Conservation (phyloP, 2,113 vertebrate genomes). For the Athene cunicularia region DNA sequence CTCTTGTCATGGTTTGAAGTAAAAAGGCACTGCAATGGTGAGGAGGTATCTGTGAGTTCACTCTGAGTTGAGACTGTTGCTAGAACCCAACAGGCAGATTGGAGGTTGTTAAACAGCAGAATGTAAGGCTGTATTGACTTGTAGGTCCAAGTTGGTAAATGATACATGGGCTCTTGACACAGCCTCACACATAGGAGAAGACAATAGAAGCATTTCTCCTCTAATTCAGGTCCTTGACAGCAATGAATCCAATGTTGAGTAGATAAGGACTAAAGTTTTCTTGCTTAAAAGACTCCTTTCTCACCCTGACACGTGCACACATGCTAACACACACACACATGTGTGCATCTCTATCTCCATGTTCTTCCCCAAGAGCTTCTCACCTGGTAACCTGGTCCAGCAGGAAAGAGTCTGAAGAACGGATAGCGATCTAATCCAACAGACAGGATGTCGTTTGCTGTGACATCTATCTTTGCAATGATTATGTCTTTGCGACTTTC, state of each 20-base stretch:
- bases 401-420: constrained; percentile 86
- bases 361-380: background rate
- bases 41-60: background rate
- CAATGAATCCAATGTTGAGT: background rate
- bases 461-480: constrained; percentile 87
- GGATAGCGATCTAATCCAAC: constrained; percentile 71
- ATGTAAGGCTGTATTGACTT: background rate
- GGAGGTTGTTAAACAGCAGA: background rate
- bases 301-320: rapidly evolving
- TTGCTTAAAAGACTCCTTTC: background rate
- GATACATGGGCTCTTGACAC: background rate
- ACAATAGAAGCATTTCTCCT: background rate
- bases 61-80: background rate
- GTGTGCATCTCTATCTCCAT: background rate
- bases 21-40: background rate
- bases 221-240: background rate
- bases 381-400: constrained; percentile 66
- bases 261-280: background rate
- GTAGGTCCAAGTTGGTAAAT: background rate
- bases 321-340: too few species aligned
- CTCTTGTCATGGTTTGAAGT: background rate
- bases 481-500: constrained; percentile 72
- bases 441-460: constrained; percentile 85
- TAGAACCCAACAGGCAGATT: background rate
- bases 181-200: background rate